A percentile compares a stretch with the other conserved stretches of the same genome.
These are phyloP conservation scores for Nothoprocta pentlandii DNA, from an alignment of 2,113 vertebrate species.

Conservation along the genomic window DNA sequence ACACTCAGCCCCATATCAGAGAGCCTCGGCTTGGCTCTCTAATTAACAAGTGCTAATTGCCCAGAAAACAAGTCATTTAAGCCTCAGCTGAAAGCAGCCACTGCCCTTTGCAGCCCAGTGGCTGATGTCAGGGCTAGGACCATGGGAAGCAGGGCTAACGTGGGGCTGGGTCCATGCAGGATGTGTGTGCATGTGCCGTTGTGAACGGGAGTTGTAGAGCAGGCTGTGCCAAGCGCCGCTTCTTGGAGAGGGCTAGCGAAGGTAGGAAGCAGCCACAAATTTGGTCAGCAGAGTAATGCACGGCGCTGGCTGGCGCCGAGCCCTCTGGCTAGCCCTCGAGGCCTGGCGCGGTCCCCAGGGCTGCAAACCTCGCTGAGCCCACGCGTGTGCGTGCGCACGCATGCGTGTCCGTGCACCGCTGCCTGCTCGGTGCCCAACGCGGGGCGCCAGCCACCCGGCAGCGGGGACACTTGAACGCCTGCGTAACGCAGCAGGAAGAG, in stretches of 20 bases:
- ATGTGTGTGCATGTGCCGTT: no score
- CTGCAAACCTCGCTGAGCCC: background rate
- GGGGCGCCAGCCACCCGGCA: no score
- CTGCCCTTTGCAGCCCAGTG: background rate
- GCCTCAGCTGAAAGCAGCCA: background rate
- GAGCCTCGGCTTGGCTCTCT: background rate
- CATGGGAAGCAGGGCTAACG: no score
- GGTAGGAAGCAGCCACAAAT: background rate
- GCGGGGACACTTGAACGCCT: no score
- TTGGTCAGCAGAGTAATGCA: background rate
- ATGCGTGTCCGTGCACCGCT: no score
- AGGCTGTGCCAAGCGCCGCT: no score
- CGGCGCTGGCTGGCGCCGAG: no score
- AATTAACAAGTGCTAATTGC: slow-evolving; percentile 47
- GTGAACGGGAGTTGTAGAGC: background rate
- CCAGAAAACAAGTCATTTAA: background rate
- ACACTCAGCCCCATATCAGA: background rate
- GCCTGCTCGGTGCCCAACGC: no score
- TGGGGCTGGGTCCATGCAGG: background rate
- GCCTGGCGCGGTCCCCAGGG: no score
- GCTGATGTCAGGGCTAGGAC: background rate
- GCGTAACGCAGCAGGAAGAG: no score
- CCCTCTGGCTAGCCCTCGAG: no score
- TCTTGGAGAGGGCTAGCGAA: background rate
- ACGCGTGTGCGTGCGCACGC: no score